These are phyloP conservation scores for Actias luna DNA, from an alignment of 2,888 invertebrate species.

Conservation along the genomic window DNA sequence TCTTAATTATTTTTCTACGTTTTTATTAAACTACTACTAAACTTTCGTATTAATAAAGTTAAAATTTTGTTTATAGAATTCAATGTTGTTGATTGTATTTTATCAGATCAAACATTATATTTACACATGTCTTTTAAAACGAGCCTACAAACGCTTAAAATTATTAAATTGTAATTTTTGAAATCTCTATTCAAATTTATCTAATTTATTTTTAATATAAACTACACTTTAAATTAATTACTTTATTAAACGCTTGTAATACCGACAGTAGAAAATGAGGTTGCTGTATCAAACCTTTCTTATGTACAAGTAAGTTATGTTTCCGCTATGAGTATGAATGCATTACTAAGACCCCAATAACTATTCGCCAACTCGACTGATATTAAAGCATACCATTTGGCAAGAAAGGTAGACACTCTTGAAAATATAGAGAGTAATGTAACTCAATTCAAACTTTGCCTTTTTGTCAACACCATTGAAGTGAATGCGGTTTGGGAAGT, in stretches of 20 bases:
- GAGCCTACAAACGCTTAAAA: too few species aligned
- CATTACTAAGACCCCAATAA: conserved; percentile 49
- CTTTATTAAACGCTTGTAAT: not conserved
- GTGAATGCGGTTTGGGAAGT: conserved; percentile 43
- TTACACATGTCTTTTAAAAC: too few species aligned
- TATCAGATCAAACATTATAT: too few species aligned
- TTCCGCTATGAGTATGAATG: conserved; percentile 47
- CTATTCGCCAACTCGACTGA: conserved; percentile 53
- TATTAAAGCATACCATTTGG: conserved; percentile 74
- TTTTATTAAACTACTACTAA: too few species aligned
- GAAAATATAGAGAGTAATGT: conserved; percentile 42
- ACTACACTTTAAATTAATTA: not conserved
- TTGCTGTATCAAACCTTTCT: not conserved
- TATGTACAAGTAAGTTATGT: conserved; percentile 39
- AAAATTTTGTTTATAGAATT: too few species aligned
- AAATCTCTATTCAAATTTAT: not conserved
- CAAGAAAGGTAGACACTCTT: conserved; percentile 51
- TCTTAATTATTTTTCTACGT: too few species aligned
- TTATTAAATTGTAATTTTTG: not conserved
- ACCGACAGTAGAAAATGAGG: not conserved
- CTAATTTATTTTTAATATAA: not conserved
- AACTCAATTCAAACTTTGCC: conserved; percentile 48
- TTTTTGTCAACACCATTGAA: conserved; percentile 51
- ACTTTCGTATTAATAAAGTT: too few species aligned
- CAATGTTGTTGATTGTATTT: too few species aligned